Evolutionary conservation across 2,113 vertebrate species (phyloP).

Genomic region (Sinosuthora webbiana): DNA sequence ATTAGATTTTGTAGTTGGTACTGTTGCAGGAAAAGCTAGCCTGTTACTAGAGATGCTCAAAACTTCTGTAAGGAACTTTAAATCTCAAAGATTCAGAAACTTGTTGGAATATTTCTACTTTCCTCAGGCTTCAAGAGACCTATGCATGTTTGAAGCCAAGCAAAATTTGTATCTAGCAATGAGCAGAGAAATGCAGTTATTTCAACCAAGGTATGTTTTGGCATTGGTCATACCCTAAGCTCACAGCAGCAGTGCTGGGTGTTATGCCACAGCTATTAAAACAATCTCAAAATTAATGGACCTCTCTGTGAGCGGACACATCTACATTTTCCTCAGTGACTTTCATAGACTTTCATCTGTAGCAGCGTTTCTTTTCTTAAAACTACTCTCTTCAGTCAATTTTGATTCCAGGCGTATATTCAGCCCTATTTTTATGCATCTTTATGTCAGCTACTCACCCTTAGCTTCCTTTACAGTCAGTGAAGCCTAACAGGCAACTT

Average conservation of each 20-base stretch:
- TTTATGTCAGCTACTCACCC: neutral
- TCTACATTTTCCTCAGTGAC: neutral
- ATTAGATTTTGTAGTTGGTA: neutral
- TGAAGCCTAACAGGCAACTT: neutral
- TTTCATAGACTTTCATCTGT: neutral
- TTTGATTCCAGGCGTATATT: neutral
- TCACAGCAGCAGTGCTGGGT: neutral
- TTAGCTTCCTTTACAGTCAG: neutral
- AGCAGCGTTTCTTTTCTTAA: neutral
- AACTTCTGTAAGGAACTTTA: neutral
- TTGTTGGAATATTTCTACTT: neutral
- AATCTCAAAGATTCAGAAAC: neutral
- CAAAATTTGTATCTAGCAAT: neutral
- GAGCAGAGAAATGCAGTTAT: neutral
- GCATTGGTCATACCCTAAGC: neutral
- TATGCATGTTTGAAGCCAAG: neutral
- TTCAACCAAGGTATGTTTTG: neutral
- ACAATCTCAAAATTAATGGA: neutral
- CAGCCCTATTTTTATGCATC: neutral
- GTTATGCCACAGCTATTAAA: neutral
- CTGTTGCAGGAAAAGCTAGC: neutral
- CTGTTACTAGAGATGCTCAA: neutral
- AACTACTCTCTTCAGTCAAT: neutral
- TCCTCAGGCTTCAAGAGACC: neutral
- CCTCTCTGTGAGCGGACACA: neutral